phyloP scores from a whole-genome alignment of 2,888 invertebrate genomes.

The Ceratothoa steindachneri region DNA sequence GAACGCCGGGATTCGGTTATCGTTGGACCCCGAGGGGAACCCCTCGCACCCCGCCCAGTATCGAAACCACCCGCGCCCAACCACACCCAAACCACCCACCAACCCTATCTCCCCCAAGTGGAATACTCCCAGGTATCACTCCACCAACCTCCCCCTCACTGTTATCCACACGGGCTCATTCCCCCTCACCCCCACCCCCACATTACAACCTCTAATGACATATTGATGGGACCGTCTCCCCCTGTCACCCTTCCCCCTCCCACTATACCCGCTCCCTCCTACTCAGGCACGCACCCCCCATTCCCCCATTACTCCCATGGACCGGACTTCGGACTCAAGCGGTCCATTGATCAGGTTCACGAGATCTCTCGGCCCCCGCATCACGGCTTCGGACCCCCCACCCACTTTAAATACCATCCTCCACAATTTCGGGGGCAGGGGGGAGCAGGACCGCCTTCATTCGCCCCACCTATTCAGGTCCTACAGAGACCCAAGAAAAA shows the following conservation, averaged over 20 bases:
- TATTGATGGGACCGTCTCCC: conserved; percentile 25
- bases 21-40: not conserved
- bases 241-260: not conserved
- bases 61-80: not conserved
- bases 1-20: not conserved
- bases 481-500: conserved; percentile 42
- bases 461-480: not conserved
- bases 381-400: conserved; percentile 5
- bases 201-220: conserved; percentile 27
- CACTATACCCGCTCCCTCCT: not conserved
- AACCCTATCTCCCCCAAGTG: not conserved
- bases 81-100: conserved; percentile 11
- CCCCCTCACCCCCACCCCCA: conserved; percentile 29
- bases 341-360: conserved; percentile 31
- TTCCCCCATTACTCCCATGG: conserved; percentile 14
- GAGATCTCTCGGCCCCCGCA: conserved; percentile 21
- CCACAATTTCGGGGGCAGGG: not conserved
- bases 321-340: conserved; percentile 22
- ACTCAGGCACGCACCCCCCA: not conserved
- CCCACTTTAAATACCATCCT: not conserved
- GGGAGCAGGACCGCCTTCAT: not conserved
- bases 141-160: conserved; percentile 11
- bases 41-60: no score
- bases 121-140: not conserved
- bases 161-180: conserved; percentile 21